Evolutionary conservation across 2,113 vertebrate genomes (phyloP), one percentile per base, ranked within the genome.

Genomic region (Epinephelus moara): DNA sequence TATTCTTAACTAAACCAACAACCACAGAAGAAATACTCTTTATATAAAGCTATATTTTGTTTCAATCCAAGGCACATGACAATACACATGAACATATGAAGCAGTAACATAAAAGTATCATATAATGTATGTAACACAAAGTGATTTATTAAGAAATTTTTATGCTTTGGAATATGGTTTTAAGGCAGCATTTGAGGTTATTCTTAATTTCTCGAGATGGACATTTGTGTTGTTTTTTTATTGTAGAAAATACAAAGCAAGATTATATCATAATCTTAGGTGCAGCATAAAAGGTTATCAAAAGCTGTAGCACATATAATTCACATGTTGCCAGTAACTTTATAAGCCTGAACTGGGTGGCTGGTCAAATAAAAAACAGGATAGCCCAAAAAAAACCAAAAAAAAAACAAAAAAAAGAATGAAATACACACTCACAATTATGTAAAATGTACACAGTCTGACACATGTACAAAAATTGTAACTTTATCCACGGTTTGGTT

Each of bases 201-300:
- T 4, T 25, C 3, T 9, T 56, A 23, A 27, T 63, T 33, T 18
- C 4, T n/a, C 23, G 11, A 67, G 25, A 64, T 75, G 18, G 17
- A 47, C 19, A 0, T 30, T 66, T 68, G 19, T 55, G 30, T 30
- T 30, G 30, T 30, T 30, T 30, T 47, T 78, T 78, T 49, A 70
- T n/a, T 62, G 17, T 63, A 74, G 37, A 79, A 81, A 86, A 79
- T 57, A 42, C 49, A 62, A 66, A 75, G 45, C 23, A 71, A 33
- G 19, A 19, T 17, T 7, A 21, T 23, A 42, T 50, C 3, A 9
- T 12, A 53, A 12, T 10, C 13, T 45, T 80, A 17, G 15, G 4
- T 66, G 49, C 11, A 70, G 15, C 17, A 72, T n/a, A 52, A 66
- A 72, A 47, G 2, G 15, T 67, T 70, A 30, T 70, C 25, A 79